These are phyloP conservation scores for Marmota monax DNA, from an alignment of 2,113 vertebrate genomes.

Conservation along the genomic window DNA sequence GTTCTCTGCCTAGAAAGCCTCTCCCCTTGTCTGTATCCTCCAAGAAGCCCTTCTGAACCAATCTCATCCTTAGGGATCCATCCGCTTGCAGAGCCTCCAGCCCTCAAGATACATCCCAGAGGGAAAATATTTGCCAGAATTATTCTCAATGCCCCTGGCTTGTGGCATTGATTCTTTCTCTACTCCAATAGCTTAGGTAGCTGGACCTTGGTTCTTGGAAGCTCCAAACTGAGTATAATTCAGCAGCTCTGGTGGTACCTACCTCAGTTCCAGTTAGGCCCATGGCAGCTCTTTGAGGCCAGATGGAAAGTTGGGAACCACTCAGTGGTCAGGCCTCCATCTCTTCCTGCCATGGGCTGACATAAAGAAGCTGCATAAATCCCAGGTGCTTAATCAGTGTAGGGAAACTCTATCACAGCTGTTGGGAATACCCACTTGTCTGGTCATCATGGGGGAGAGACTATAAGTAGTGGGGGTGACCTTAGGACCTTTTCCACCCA, in stretches of 20 bases:
- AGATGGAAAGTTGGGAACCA: slow-evolving; percentile 13
- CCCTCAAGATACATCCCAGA: slow-evolving; percentile 1
- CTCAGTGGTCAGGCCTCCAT: slow-evolving; percentile 6
- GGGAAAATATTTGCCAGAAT: slow-evolving; percentile 5
- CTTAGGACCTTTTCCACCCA: neutral
- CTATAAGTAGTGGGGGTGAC: neutral
- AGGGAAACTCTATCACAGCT: neutral
- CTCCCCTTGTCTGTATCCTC: neutral
- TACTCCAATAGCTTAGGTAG: neutral
- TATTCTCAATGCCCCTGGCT: neutral
- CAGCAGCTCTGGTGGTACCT: neutral
- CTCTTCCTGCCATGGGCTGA: neutral
- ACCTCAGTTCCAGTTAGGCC: slow-evolving; percentile 43
- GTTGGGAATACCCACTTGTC: neutral
- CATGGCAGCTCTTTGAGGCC: slow-evolving; percentile 19
- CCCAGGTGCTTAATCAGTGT: neutral
- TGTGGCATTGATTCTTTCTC: neutral
- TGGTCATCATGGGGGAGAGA: neutral
- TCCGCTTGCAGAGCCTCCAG: neutral
- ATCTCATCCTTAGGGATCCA: neutral
- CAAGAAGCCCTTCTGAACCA: slow-evolving; percentile 46
- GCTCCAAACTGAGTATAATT: slow-evolving; percentile 10
- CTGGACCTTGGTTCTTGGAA: neutral
- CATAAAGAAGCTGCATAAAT: neutral
- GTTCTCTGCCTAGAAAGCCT: neutral